Base-by-base conservation (phyloP, 2,113 vertebrate genomes). In the Gymnocephalus cernua region DNA sequence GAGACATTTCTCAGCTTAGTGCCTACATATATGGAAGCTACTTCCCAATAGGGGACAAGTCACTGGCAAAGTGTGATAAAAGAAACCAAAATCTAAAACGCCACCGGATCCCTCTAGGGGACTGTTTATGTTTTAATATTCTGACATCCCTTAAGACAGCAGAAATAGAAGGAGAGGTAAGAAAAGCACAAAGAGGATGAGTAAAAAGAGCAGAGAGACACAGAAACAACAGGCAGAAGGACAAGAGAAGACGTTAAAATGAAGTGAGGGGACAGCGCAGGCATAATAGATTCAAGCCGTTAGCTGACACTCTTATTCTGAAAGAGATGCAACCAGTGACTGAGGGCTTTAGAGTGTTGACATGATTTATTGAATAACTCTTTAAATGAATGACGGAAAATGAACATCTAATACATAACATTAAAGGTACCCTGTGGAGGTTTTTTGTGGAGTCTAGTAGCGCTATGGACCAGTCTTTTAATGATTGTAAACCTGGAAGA, bases 1-100 rank as follows among this genome's bases (percentile, higher is more conserved):
- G 58, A 58, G 21, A 57, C 25, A 67, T 53, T 74, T 79, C 59
- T 74, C 79, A 63, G 82, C 66, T 79, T 61, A 79, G 32, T 16
- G 61, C 16, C 58, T 50, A 73, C 54, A 82, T 66, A 73, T 58
- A 82, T 66, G 50, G 23, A 29, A 82, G 83, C 65, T 47, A 18
- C 50, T 51, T 83, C 74, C 70, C 12, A 48, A 58, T 41, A 47
- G 38, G 51, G 83, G 83, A 91, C 77, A 86, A 88, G 81, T 83
- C 70, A 58, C 70, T 75, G 84, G 64, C 25, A 85, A 85, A 79
- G 45, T 71, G 71, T 67, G 86, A 91, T 85, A 81, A 92, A 85
- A 84, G 62, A 65, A 74, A 72, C 23, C 14, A 25, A 81, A 79
- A 74, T 84, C 82, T 74, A 50, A 89, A 84, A 77, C 12, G 32